phyloP scores from a whole-genome alignment of 2,113 vertebrate genomes.

The Osmerus mordax region DNA sequence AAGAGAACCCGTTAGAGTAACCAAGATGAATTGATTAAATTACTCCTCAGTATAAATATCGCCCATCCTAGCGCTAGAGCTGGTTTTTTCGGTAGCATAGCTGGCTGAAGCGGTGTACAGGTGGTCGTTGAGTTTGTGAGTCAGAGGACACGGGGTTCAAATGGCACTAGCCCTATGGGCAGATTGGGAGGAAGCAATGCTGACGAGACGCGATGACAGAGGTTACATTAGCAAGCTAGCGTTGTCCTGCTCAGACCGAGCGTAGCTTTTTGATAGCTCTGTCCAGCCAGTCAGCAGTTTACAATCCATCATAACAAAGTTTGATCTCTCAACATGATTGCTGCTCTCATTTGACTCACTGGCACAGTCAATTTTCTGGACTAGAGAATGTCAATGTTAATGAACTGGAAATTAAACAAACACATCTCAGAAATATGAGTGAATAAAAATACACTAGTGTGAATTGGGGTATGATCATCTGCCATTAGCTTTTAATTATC shows the following conservation, averaged over 20 bases:
- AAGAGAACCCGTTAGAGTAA: too few relatives aligned
- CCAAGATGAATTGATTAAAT: too few relatives aligned
- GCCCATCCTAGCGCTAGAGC: too few relatives aligned
- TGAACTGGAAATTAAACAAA: background rate
- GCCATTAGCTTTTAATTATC: constrained; percentile 5
- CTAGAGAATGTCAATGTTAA: constrained; percentile 4
- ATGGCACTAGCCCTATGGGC: too few relatives aligned
- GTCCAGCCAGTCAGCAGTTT: background rate
- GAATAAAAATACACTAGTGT: background rate
- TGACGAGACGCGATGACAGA: too few relatives aligned
- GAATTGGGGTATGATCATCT: background rate
- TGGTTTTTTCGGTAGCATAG: too few relatives aligned
- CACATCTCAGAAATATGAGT: background rate
- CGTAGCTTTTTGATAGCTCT: background rate
- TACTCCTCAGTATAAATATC: too few relatives aligned
- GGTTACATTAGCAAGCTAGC: background rate
- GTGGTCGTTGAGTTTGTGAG: too few relatives aligned
- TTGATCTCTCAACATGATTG: background rate
- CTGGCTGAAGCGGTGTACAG: too few relatives aligned
- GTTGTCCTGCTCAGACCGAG: background rate
- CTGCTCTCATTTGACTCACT: background rate
- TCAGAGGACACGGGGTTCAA: too few relatives aligned
- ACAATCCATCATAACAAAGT: constrained; percentile 14
- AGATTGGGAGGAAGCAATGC: too few relatives aligned
- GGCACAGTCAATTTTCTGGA: background rate